Base-by-base conservation (phyloP, 2,113 vertebrate species). In the Centrocercus urophasianus region DNA sequence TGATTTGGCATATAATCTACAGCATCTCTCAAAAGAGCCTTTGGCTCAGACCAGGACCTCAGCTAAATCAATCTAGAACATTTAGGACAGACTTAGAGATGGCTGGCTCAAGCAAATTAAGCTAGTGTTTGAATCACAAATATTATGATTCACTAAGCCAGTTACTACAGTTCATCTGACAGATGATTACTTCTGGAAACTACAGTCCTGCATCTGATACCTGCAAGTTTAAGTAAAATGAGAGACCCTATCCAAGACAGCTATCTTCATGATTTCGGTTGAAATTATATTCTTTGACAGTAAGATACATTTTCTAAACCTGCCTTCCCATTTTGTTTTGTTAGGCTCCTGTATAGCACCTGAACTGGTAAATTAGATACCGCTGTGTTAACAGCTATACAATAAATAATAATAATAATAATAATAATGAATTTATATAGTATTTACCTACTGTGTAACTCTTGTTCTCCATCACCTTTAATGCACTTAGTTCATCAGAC, bases 161-260 rank as follows among this genome's bases (percentile, higher is more conserved):
- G 43, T 57, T 65, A 45, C 50, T n/a, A 86, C 69, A 77, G 60
- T 36, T 90, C 3, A 2, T 50, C 10, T 91, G 69, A 77, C 40
- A 86, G 45, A 56, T 90, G 69, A 52, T 80, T 88, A 77, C 60
- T 86, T 86, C 69, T 52, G 73, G 14, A 90, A 94, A 57, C 69
- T 80, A 43, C 72, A 70, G 36, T 9, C 28, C 8, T 52, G 34
- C 47, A 65, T 90, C 40, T 73, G 64, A 69, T 65, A 86, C 40
- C 54, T 69, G 42, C 48, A 70, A 38, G 5, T n/a, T 22, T 86
- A 83, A 76, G 32, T 79, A 79, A 90, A 92, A 83, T 66, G 27
- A 67, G 57, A 88, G 60, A 60, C 24, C 16, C 56, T 61, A 18
- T 5, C 14, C 22, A 76, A 69, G 47, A 72, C 79, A 85, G 61